Evolutionary conservation across 2,797 vertebrate species (phyloP).

Genomic region (Phataginus tetradactyla): DNA sequence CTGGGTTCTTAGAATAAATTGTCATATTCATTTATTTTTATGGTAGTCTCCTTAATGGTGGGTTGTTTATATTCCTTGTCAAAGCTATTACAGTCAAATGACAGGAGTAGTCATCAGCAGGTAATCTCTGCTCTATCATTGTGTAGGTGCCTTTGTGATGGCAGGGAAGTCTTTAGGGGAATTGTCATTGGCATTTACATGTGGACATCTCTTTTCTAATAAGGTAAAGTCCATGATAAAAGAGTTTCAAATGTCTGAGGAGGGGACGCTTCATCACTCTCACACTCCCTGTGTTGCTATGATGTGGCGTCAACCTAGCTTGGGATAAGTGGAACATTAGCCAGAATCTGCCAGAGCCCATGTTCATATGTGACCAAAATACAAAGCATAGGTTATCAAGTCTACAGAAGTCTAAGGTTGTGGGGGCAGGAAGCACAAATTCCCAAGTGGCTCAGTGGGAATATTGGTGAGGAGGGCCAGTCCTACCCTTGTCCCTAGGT

Average conservation of each 20-base stretch:
- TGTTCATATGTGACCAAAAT: constrained; percentile 46
- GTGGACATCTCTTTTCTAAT: background rate
- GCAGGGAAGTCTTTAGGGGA: background rate
- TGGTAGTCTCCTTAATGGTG: background rate
- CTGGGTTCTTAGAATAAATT: background rate
- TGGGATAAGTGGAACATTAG: constrained; percentile 50
- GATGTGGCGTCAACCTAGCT: background rate
- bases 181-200: background rate
- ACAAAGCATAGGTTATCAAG: background rate
- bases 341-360: background rate
- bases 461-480: background rate
- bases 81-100: background rate
- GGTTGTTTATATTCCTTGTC: background rate
- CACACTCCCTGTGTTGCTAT: background rate
- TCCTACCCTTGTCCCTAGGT: background rate
- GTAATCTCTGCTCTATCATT: background rate
- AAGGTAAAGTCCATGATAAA: background rate
- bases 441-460: background rate
- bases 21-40: background rate
- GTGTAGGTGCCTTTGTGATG: background rate
- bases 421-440: background rate
- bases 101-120: background rate
- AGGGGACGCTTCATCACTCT: background rate
- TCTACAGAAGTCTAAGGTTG: background rate
- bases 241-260: background rate